These are phyloP conservation scores for Conus betulinus DNA, from an alignment of 1,140 invertebrate species.

Conservation along the genomic window DNA sequence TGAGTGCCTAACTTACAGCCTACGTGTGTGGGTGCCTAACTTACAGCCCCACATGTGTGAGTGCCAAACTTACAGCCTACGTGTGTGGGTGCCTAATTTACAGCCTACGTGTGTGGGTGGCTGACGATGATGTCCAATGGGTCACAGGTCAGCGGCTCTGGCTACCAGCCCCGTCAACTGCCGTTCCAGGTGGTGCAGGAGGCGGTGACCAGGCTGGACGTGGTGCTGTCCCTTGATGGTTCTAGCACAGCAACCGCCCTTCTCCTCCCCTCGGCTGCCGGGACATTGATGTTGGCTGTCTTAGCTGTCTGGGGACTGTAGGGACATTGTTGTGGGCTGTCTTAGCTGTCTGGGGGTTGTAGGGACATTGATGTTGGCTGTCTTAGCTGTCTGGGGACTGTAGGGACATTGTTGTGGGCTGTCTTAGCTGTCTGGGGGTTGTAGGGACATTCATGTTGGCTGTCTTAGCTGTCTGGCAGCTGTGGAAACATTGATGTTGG, in stretches of 20 bases:
- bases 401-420: background rate
- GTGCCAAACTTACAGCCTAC: background rate
- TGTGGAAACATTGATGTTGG: too few relatives aligned
- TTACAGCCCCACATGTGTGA: background rate
- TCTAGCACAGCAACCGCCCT: background rate
- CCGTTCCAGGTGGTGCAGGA: constrained; percentile 32
- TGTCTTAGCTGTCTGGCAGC: too few relatives aligned
- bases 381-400: background rate
- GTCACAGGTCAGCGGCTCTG: constrained; percentile 32
- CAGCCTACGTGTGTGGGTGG: background rate
- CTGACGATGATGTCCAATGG: background rate
- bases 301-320: background rate
- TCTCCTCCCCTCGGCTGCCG: background rate
- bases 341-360: too few relatives aligned
- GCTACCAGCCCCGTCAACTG: background rate
- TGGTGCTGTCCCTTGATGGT: background rate
- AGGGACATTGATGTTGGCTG: background rate
- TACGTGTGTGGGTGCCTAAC: too few relatives aligned
- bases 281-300: background rate
- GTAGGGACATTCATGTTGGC: too few relatives aligned
- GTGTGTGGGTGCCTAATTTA: background rate
- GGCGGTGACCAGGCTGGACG: constrained; percentile 43
- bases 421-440: too few relatives aligned
- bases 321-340: background rate
- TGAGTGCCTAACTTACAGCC: background rate